A percentile compares a stretch with the other conserved stretches of the same genome.
phyloP scores from a whole-genome alignment of 2,797 vertebrate genomes.

The Fratercula arctica region DNA sequence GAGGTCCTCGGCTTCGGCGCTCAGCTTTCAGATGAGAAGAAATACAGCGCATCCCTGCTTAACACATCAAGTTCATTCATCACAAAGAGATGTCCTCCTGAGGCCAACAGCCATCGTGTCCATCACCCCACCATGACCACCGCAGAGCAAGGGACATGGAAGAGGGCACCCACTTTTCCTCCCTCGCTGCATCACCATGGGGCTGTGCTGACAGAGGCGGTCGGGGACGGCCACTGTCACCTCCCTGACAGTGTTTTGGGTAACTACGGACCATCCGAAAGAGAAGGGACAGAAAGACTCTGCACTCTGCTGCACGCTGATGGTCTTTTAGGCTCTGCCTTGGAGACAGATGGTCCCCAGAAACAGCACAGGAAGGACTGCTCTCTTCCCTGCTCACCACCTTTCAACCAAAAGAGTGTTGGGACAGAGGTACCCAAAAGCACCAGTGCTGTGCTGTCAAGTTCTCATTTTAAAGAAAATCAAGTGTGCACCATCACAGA shows the following conservation, averaged over 20 bases:
- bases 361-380: not conserved
- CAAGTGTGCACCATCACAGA: not conserved
- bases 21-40: not conserved
- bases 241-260: not conserved
- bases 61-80: rapidly evolving
- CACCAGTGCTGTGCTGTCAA: slow-evolving; percentile 29
- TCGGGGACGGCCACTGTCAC: rapidly evolving
- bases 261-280: not conserved
- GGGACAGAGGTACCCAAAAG: not conserved
- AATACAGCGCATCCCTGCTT: rapidly evolving
- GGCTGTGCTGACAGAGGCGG: rapidly evolving
- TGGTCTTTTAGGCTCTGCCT: not conserved
- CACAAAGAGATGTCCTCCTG: not conserved
- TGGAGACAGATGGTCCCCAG: not conserved
- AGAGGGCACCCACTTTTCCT: not conserved
- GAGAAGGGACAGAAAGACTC: not conserved
- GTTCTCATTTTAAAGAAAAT: slow-evolving; percentile 46
- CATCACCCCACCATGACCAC: not conserved
- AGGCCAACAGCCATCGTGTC: not conserved
- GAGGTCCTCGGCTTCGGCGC: not conserved
- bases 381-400: not conserved
- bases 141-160: not conserved
- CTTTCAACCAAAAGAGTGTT: slow-evolving; percentile 9
- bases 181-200: not conserved
- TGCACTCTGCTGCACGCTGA: not conserved